These are phyloP conservation scores for Synaphobranchus kaupii DNA, from an alignment of 2,797 vertebrate genomes.

Conservation along the genomic window DNA sequence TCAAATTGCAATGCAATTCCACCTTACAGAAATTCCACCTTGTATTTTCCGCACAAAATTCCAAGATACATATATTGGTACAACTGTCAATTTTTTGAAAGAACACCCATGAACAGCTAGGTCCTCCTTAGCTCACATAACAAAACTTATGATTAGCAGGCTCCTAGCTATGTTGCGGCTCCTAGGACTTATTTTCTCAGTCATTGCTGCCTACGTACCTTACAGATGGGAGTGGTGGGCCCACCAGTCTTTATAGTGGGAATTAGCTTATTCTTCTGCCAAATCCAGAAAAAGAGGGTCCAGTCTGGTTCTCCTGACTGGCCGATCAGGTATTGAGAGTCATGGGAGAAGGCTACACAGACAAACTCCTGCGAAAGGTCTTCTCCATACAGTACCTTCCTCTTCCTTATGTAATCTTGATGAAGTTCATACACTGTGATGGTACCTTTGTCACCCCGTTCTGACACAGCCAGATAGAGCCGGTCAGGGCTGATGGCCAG, in stretches of 20 bases:
- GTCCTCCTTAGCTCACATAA: background rate
- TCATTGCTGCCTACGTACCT: constrained; percentile 67
- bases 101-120: background rate
- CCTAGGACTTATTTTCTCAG: background rate
- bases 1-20: background rate
- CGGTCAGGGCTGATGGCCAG: constrained; percentile 83
- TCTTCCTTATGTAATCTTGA: constrained; percentile 76
- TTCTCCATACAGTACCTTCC: constrained; percentile 72
- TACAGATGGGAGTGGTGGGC: constrained; percentile 68
- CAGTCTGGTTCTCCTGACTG: constrained; percentile 80
- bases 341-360: constrained; percentile 87
- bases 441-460: constrained; percentile 73
- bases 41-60: too few relatives aligned
- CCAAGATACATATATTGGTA: too few relatives aligned
- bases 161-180: too few relatives aligned
- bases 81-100: too few relatives aligned
- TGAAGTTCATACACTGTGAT: constrained; percentile 85
- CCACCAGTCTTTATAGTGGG: constrained; percentile 68
- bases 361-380: constrained; percentile 71
- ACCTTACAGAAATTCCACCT: too few relatives aligned
- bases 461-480: constrained; percentile 85
- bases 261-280: constrained; percentile 88
- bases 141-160: background rate
- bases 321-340: constrained; percentile 83
- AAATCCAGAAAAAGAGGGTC: constrained; percentile 83